Evolutionary conservation across 2,888 invertebrate species (phyloP).

Genomic region (Empis livida): DNA sequence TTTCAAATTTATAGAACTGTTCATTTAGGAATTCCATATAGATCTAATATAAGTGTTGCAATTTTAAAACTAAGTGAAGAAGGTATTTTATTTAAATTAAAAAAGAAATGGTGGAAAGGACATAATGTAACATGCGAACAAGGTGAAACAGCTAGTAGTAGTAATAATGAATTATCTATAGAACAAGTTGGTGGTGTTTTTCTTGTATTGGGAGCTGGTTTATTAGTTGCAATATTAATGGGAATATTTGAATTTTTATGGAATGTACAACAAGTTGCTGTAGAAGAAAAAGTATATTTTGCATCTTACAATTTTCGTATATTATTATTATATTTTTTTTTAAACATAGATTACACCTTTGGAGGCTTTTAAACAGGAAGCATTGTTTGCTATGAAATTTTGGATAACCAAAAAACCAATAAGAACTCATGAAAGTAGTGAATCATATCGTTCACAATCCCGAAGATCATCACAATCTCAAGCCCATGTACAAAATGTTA

Average conservation of each 20-base stretch:
- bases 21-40: conserved; percentile 57
- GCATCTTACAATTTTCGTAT: too few relatives aligned
- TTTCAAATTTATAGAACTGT: not conserved
- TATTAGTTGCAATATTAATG: conserved; percentile 55
- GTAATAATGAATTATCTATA: conserved; percentile 28
- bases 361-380: conserved; percentile 57
- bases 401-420: conserved; percentile 63
- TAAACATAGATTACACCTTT: conserved; percentile 54
- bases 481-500: conserved; percentile 7
- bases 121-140: conserved; percentile 38
- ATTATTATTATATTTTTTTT: too few relatives aligned
- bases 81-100: conserved; percentile 65
- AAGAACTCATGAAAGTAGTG: conserved; percentile 16
- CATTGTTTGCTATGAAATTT: conserved; percentile 59
- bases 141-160: not conserved
- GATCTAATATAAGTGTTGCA: conserved; percentile 71
- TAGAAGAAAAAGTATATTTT: conserved; percentile 53
- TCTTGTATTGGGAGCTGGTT: conserved; percentile 65
- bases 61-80: conserved; percentile 84
- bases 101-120: conserved; percentile 85
- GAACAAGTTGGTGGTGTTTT: conserved; percentile 83
- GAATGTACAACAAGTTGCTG: conserved; percentile 66
- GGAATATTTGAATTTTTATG: conserved; percentile 75
- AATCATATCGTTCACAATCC: conserved; percentile 13
- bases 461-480: conserved; percentile 8